A percentile compares a stretch with the other conserved stretches of the same genome.
Evolutionary conservation across 2,797 vertebrate species (phyloP).

Genomic region (Manis javanica): DNA sequence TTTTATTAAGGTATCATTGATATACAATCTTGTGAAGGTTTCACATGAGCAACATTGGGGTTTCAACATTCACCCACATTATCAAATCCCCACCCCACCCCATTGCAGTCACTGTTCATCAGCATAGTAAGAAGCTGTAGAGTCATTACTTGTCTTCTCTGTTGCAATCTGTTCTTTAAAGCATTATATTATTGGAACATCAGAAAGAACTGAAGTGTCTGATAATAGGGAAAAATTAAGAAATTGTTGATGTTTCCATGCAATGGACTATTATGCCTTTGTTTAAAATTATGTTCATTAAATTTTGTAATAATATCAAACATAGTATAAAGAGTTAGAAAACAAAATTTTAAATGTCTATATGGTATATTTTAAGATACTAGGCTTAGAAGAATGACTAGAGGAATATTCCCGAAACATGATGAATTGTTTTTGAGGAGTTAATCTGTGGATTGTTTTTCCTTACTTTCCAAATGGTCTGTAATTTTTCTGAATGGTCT

Average conservation of each 20-base stretch:
- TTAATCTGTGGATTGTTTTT: background rate
- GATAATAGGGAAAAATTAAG: background rate
- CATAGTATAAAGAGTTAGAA: background rate
- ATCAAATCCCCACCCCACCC: too few species aligned
- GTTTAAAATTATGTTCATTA: background rate
- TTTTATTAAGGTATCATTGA: background rate
- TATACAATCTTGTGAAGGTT: too few species aligned
- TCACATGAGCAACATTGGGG: too few species aligned
- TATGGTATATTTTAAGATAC: background rate
- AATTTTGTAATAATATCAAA: background rate
- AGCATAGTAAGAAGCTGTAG: too few species aligned
- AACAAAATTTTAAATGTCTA: conserved; percentile 7
- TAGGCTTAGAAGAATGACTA: background rate
- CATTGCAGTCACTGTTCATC: too few species aligned
- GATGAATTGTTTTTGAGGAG: background rate
- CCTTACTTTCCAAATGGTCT: background rate
- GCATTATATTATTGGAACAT: background rate
- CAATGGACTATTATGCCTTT: background rate
- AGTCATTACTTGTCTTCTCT: too few species aligned
- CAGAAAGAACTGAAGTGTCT: conserved; percentile 12
- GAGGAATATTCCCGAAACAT: background rate
- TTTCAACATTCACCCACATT: too few species aligned
- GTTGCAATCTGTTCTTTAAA: background rate
- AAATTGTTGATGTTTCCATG: background rate
- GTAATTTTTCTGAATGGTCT: background rate